These are phyloP conservation scores for Tupaia tana DNA, from an alignment of 2,113 vertebrate species.

Conservation along the genomic window DNA sequence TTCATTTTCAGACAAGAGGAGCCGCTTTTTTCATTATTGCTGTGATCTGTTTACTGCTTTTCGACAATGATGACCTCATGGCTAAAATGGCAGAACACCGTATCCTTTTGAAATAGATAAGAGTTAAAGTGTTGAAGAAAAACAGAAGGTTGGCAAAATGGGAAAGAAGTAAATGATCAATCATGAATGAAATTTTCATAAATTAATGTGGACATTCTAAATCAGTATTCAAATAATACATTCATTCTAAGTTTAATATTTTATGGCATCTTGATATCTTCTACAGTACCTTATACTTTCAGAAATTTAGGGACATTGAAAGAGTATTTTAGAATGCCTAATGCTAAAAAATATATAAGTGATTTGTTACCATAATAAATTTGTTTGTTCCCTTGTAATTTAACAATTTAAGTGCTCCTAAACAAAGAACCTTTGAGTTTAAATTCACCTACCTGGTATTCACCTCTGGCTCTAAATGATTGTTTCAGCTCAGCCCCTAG, in stretches of 20 bases:
- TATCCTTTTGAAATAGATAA: conserved; percentile 92
- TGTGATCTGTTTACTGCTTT: conserved; percentile 96
- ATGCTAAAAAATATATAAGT: not conserved
- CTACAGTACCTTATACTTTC: not conserved
- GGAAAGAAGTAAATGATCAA: conserved; percentile 1
- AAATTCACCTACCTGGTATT: conserved; percentile 6
- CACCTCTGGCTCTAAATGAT: conserved; percentile 23
- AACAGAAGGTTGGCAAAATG: not conserved
- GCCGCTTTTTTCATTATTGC: conserved; percentile 97
- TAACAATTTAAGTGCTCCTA: conserved; percentile 12
- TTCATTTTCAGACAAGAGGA: conserved; percentile 93
- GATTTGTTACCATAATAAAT: not conserved
- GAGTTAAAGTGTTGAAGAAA: conserved; percentile 25
- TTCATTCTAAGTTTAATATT: conserved; percentile 44
- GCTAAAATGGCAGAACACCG: conserved; percentile 99
- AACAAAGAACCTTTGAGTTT: conserved; percentile 24
- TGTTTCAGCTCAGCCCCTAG: not conserved
- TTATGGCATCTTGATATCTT: not conserved
- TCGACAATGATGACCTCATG: conserved; percentile 99
- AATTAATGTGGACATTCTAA: not conserved
- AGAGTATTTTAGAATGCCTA: conserved; percentile 42
- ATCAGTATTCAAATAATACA: conserved; percentile 41
- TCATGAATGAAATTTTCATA: not conserved
- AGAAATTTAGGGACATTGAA: conserved; percentile 12
- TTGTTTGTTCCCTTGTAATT: not conserved